Evolutionary conservation across 1,140 invertebrate species (phyloP).

Genomic region (Drosophila serrata): DNA sequence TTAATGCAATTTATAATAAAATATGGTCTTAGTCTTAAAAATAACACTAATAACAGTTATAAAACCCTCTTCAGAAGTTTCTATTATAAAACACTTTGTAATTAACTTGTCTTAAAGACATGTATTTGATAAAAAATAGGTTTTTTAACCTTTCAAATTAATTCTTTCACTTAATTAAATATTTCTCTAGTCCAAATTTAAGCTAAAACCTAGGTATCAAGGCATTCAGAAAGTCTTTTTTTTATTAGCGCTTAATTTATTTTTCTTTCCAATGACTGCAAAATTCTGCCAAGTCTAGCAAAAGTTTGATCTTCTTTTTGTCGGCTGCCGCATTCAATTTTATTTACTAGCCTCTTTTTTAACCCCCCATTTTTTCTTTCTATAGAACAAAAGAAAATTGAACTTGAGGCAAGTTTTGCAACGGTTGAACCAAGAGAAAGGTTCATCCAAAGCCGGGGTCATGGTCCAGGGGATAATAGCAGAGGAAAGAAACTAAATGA

Average conservation of each 20-base stretch:
- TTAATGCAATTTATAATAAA: not conserved
- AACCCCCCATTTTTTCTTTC: conserved; percentile 10
- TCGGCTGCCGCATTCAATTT: conserved; percentile 30
- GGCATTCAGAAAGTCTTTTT: not conserved
- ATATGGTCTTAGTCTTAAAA: not conserved
- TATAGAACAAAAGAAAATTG: conserved; percentile 62
- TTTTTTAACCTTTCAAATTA: not conserved
- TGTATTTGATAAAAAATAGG: not conserved
- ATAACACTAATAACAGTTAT: no score
- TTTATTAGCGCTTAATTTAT: conserved; percentile 14
- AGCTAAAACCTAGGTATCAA: not conserved
- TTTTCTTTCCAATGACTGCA: conserved; percentile 16
- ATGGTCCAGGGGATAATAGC: conserved; percentile 16
- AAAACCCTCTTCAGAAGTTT: no score
- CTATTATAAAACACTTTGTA: no score
- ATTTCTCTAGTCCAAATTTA: no score
- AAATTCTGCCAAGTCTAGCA: conserved; percentile 57
- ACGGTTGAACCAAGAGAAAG: conserved; percentile 9
- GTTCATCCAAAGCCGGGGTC: conserved; percentile 13
- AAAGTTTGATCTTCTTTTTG: conserved; percentile 61
- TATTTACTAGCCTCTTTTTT: conserved; percentile 28
- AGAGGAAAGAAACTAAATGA: not conserved
- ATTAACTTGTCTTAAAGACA: no score
- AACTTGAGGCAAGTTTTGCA: conserved; percentile 62
- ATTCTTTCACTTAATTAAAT: not conserved